A percentile compares a stretch with the other conserved stretches of the same genome.
Conservation (phyloP, 2,797 vertebrate genomes). For the Glyptemys insculpta region DNA sequence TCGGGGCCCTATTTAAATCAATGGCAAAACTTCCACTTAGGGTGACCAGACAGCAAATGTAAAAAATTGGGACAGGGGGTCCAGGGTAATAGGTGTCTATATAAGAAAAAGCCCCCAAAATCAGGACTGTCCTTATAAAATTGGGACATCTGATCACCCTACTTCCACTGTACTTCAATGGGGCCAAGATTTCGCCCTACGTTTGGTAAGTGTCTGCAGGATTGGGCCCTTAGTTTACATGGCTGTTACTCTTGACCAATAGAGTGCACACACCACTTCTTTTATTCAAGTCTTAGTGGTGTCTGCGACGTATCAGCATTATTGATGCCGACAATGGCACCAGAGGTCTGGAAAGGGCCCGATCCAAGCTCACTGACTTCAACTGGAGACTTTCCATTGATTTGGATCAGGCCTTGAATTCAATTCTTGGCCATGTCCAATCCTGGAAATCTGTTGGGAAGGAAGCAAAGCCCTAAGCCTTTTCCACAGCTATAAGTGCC, state of each 20-base stretch:
- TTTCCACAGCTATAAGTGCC: neutral
- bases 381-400: neutral
- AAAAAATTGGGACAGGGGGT: too few species aligned
- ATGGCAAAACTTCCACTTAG: accelerated
- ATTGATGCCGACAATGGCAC: neutral
- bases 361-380: neutral
- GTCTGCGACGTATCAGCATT: neutral
- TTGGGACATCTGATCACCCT: too few species aligned
- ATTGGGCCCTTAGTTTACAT: neutral
- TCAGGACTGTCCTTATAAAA: too few species aligned
- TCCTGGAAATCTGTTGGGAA: neutral
- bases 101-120: too few species aligned
- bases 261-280: neutral
- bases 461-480: neutral
- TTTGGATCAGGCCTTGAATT: neutral
- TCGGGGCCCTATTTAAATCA: neutral
- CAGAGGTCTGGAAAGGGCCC: neutral
- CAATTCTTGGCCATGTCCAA: too few species aligned
- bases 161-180: accelerated
- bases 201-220: accelerated
- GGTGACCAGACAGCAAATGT: too few species aligned
- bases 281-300: neutral
- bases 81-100: too few species aligned
- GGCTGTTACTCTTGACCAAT: neutral
- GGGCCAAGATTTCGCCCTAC: accelerated